Evolutionary conservation across 2,888 invertebrate species (phyloP), one percentile per base, ranked within the genome.

Genomic region (Caenorhabditis angaria): DNA sequence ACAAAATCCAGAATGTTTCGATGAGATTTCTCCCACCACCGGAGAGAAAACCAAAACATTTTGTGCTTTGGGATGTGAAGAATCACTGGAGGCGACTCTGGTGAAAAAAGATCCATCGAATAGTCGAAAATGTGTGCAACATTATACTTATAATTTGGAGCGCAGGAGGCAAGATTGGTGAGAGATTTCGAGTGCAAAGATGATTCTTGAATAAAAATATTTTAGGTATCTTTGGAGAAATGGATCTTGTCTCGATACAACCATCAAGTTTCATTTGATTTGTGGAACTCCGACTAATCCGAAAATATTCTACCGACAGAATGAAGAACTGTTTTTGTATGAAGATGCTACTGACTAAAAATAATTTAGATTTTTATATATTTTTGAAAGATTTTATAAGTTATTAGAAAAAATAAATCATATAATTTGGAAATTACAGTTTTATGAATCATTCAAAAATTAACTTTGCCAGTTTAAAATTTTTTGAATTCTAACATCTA

Each of bases 1-100:
- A 55, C 76, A 73, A 65, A 83, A 83, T 74, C 83, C 83, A 10
- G 83, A 83, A 56, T 83, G 83, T 70, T 83, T 83, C 61, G 81
- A 83, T 28, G 83, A 83, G 48, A 28, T 77, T 18, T 74, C 80
- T 59, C n/a, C n/a, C n/a, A 63, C 71, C 55, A 81, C 81, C 75
- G 62, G 72, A 51, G 77, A 70, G 24, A 58, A 65, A 48, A 69
- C 76, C n/a, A 73, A 79, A 6, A 75, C 78, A 22, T 83, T 78
- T 61, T 83, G 83, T 59, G 76, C 81, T 12, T 65, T 83, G 41
- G 77, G 80, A 53, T 83, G 83, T 62, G 83, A 83, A 56, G 83
- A 83, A 56, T 82, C 83, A 1, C 76, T 82, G 58, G 83, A 83
- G 60, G 78, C 83, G 8, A 82, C 83, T 10, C 70, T 83, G 53